Evolutionary conservation across 37 sponge, comb jelly and placozoan species (phyloP).

Genomic region (Ephydatia muelleri): DNA sequence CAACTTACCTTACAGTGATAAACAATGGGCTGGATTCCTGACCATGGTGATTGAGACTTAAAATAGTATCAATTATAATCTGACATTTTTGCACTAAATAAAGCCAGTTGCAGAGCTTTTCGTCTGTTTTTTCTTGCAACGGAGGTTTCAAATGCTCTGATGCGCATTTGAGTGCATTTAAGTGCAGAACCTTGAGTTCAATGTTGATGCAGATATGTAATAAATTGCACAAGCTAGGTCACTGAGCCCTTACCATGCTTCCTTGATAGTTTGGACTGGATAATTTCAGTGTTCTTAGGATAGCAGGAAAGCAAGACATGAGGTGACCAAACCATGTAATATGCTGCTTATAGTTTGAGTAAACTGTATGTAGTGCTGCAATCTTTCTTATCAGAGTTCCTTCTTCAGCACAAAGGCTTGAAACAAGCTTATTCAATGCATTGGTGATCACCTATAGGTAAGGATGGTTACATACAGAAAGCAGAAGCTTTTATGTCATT

Average conservation of each 20-base stretch:
- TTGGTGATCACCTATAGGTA: neutral
- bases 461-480: too few relatives aligned
- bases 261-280: neutral
- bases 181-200: neutral
- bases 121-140: neutral
- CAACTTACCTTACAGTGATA: neutral
- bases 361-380: constrained; percentile 27
- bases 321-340: constrained; percentile 33
- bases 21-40: neutral
- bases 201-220: neutral
- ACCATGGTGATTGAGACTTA: neutral
- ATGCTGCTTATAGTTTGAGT: constrained; percentile 13
- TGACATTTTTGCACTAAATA: constrained; percentile 10
- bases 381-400: neutral
- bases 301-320: constrained; percentile 7
- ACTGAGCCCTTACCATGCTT: neutral
- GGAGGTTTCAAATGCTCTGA: neutral
- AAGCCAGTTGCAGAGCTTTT: neutral
- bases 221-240: neutral
- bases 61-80: constrained; percentile 17
- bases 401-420: neutral
- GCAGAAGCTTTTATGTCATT: too few relatives aligned
- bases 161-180: neutral
- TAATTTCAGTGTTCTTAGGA: neutral
- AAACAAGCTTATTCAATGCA: neutral